Evolutionary conservation across 2,113 vertebrate genomes (phyloP), one percentile per base, ranked within the genome.

Genomic region (Chaetodon trifascialis): DNA sequence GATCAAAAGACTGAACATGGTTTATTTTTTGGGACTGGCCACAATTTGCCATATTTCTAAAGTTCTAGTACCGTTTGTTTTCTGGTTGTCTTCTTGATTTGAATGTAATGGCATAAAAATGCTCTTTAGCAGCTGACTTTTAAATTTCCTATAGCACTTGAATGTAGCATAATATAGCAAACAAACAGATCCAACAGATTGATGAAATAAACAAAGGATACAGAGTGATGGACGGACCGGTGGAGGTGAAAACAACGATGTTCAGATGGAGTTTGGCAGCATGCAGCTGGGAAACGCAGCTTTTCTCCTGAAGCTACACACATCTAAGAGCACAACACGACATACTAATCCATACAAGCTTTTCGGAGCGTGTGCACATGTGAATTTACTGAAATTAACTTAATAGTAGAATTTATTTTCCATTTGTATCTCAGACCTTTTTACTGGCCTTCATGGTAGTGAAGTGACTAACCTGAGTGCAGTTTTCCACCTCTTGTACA

Each of bases 71-170:
- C 34, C 30, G 52, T 73, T 59, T 73, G 11, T 49, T 42, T n/a
- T 25, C 25, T 5, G 44, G 11, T 52, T 9, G 55, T 12, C 44
- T 40, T 68, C 14, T 59, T 49, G 15, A 42, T 73, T 59, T 73
- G 11, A 34, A 16, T 62, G 23, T 44, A 36, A 76, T 19, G 19
- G 3, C 4, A n/a, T 23, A 40, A 30, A 44, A n/a, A 10, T 10
- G 44, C 5, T 44, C 15, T 66, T 25, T 1, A 66, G 17, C 11
- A 16, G 11, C 47, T 34, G 40, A 63, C 2, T 52, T 59, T 54
- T 7, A 47, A 72, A 47, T 47, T 44, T 76, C 67, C 73, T 65
- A 36, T 17, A 76, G 76, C 76, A 73, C 67, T 76, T 83, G 40
- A 87, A 80, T 73, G 76, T 56, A 63, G 71, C 70, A 36, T 51